Evolutionary conservation across 2,888 invertebrate genomes (phyloP), one percentile per base, ranked within the genome.

Genomic region (Phlogophora meticulosa): DNA sequence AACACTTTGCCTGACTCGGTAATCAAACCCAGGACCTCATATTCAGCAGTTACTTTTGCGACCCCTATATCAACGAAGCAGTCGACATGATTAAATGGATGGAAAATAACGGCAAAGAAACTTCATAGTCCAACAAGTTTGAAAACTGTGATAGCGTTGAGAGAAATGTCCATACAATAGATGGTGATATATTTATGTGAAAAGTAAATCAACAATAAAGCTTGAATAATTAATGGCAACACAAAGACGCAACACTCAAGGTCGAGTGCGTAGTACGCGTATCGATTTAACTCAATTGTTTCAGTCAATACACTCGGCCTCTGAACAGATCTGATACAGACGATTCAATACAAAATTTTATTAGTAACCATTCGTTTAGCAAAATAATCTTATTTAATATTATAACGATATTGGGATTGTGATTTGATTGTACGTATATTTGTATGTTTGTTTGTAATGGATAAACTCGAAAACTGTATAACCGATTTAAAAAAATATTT

Each of bases 271-370:
- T 43, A 17, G 36, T 17, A 45, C 24, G 24, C 52, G 56, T 66
- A 71, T 66, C 51, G 74, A 74, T 71, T 66, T 32, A 1, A 51
- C 43, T 73, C 40, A 9, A 56, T 56, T 56, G 22, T 66, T 52
- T 52, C 40, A 51, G 34, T 42, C 56, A 51, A 46, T 53, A 49
- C 55, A 45, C 15, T 45, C 22, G 22, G 15, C 3, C n/a, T 32
- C 7, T 34, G 5, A 34, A 28, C 11, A 43, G 36, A n/a, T n/a
- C n/a, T n/a, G n/a, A 53, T 32, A 55, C 40, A 48, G 53, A 24
- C 13, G n/a, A n/a, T 48, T 24, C n/a, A 1, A 73, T 45, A 55
- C 38, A n/a, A 32, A 64, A 9, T 40, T 22, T 45, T 24, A 64
- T 13, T 45, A 32, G n/a, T n/a, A n/a, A 34, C 13, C 15, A 69